Base-by-base conservation (phyloP, 1,140 invertebrate species). In the Batillaria attramentaria region DNA sequence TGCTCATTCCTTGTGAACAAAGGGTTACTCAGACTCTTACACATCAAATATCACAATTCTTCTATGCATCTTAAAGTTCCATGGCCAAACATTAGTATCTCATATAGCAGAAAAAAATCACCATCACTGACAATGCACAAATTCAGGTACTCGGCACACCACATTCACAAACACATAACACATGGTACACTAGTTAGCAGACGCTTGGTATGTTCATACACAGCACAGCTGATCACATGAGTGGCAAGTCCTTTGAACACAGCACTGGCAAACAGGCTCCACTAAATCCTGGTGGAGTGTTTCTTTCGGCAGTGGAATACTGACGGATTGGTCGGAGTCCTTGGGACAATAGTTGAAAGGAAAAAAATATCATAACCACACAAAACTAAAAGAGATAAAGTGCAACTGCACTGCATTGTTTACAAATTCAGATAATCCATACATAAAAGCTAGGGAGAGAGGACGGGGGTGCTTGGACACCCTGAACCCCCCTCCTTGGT, bases 221-320 rank as follows among this genome's bases (percentile, higher is more conserved):
- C 39, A 65, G n/a, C 73, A 37, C 54, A 75, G 73, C 57, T 42
- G 35, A 74, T 39, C 54, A 35, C 42, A 65, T 75, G 50, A n/a
- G 54, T 39, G 57, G 73, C 54, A 37, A 75, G 57, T 75, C 57
- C 73, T 62, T 70, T 75, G 73, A 75, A 75, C 73, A 75, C 73
- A 75, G 73, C 73, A 42, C 41, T 65, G 73, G 73, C 73, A 65
- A 62, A 57, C n/a, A 65, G 37, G 37, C 62, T 65, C 31, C 62
- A 35, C 31, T 33, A 60, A 4, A 46, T 24, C 8, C 68, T n/a
- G 41, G 6, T 46, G n/a, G 2, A 33, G 41, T 70, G 43, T 35
- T 50, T 42, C 57, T 54, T 20, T 28, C 20, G 73, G 73, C 73
- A 75, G 73, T 75, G 57, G 68, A 75, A 75, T 75, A 75, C 73